Percentiles rank a stretch among this genome's conserved stretches.
Conservation (phyloP, 2,113 vertebrate genomes). For the Atherinomorus stipes region DNA sequence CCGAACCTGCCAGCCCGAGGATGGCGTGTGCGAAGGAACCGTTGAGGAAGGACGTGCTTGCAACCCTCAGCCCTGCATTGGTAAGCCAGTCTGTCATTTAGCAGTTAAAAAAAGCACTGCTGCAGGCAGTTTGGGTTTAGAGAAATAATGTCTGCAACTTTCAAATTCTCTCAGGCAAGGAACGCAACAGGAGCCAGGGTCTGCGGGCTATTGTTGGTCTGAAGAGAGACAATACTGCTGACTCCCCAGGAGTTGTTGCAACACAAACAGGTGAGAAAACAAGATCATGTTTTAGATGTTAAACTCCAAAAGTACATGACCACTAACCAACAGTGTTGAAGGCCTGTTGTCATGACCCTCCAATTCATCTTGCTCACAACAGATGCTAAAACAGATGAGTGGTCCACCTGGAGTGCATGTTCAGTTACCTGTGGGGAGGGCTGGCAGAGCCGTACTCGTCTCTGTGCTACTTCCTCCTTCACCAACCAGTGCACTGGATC, state of each 20-base stretch:
- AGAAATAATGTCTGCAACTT: constrained; percentile 22
- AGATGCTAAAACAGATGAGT: constrained; percentile 91
- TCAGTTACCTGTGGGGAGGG: constrained; percentile 95
- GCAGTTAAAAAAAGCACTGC: neutral
- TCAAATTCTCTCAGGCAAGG: constrained; percentile 83
- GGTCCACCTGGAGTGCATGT: constrained; percentile 95
- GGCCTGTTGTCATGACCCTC: neutral
- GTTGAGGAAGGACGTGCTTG: constrained; percentile 94
- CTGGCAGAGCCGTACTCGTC: constrained; percentile 92
- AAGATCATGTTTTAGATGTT: neutral
- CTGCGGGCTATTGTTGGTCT: constrained; percentile 92
- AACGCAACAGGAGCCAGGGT: constrained; percentile 91
- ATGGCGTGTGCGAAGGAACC: constrained; percentile 90
- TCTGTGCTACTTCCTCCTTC: constrained; percentile 92
- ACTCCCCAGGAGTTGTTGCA: constrained; percentile 87
- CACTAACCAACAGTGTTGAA: neutral
- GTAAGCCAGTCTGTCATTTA: constrained; percentile 77
- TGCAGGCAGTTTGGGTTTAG: constrained; percentile 11
- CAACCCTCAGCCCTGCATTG: constrained; percentile 93
- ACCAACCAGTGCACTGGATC: constrained; percentile 93
- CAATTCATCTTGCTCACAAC: constrained; percentile 53
- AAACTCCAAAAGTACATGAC: neutral
- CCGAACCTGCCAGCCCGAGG: constrained; percentile 89
- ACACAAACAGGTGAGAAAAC: constrained; percentile 89
- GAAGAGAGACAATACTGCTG: constrained; percentile 88